phyloP scores from a whole-genome alignment of 2,888 invertebrate genomes.

The Dorcus parallelipipedus region DNA sequence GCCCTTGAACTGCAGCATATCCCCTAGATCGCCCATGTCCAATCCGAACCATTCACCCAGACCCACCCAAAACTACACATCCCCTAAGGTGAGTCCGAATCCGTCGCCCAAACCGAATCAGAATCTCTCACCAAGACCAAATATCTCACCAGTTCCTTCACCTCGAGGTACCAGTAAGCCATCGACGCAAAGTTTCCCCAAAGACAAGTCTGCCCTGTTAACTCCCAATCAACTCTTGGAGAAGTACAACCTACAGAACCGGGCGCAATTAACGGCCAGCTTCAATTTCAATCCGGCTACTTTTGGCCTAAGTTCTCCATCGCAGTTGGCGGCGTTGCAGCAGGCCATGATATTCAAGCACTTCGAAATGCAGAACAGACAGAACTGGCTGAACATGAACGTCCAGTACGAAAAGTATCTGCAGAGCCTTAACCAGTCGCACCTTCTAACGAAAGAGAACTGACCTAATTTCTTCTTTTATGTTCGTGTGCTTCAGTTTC shows the following conservation, averaged over 20 bases:
- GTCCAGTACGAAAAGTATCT: slow-evolving; percentile 47
- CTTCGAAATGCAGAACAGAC: slow-evolving; percentile 44
- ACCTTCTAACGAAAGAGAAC: slow-evolving; percentile 16
- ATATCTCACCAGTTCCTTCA: not conserved
- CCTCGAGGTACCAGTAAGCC: not conserved
- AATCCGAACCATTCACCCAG: not conserved
- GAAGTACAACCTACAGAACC: slow-evolving; percentile 47
- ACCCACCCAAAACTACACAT: not conserved
- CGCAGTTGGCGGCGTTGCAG: slow-evolving; percentile 39
- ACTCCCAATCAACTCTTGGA: slow-evolving; percentile 42
- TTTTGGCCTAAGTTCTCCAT: slow-evolving; percentile 21
- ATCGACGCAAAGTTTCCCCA: not conserved
- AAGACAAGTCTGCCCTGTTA: slow-evolving; percentile 6
- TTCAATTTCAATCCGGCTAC: slow-evolving; percentile 39
- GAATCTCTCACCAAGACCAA: not conserved
- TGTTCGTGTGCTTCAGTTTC: not conserved
- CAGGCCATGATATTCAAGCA: slow-evolving; percentile 46
- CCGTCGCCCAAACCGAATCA: not conserved
- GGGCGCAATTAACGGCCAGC: slow-evolving; percentile 46
- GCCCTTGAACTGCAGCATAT: not conserved
- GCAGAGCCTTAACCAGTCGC: slow-evolving; percentile 38
- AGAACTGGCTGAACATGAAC: slow-evolving; percentile 43
- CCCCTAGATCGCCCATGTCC: not conserved
- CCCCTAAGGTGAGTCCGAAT: not conserved
- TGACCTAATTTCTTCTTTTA: slow-evolving; percentile 5